Evolutionary conservation across 2,113 vertebrate species (phyloP).

Genomic region (Melanerpes aurifrons): DNA sequence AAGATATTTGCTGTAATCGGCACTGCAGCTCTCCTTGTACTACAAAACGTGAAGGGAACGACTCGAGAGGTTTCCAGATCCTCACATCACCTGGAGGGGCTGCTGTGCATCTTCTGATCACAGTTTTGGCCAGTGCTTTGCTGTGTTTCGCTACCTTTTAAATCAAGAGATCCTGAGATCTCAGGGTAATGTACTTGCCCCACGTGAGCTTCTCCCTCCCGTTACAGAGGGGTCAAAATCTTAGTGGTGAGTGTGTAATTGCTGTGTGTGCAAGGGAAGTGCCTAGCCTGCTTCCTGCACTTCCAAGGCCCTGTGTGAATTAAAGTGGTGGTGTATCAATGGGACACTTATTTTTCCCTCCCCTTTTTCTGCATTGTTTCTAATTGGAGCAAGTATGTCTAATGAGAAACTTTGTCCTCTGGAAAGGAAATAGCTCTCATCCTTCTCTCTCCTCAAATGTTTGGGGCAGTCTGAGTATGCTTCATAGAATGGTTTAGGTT

Average conservation of each 20-base stretch:
- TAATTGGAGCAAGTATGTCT: not conserved
- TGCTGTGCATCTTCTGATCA: not conserved
- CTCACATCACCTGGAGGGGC: not conserved
- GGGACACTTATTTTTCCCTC: not conserved
- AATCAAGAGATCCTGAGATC: not conserved
- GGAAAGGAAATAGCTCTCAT: not conserved
- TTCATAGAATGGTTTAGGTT: too few species aligned
- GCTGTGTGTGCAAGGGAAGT: not conserved
- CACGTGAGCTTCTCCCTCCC: not conserved
- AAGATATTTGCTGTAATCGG: constrained; percentile 7
- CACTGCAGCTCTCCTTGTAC: not conserved
- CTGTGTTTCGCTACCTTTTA: not conserved
- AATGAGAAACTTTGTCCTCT: not conserved
- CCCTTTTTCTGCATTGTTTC: not conserved
- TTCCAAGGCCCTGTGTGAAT: not conserved
- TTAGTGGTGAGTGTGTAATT: not conserved
- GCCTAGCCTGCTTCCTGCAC: not conserved
- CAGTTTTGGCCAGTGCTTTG: not conserved
- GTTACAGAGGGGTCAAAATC: not conserved
- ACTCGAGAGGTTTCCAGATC: not conserved
- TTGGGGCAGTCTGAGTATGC: not conserved
- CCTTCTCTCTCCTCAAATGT: not conserved
- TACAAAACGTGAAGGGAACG: not conserved
- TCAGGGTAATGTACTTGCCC: not conserved
- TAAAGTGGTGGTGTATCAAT: not conserved